A percentile compares a stretch with the other conserved stretches of the same genome.
phyloP scores from a whole-genome alignment of 2,797 vertebrate genomes.

The Tadarida brasiliensis region DNA sequence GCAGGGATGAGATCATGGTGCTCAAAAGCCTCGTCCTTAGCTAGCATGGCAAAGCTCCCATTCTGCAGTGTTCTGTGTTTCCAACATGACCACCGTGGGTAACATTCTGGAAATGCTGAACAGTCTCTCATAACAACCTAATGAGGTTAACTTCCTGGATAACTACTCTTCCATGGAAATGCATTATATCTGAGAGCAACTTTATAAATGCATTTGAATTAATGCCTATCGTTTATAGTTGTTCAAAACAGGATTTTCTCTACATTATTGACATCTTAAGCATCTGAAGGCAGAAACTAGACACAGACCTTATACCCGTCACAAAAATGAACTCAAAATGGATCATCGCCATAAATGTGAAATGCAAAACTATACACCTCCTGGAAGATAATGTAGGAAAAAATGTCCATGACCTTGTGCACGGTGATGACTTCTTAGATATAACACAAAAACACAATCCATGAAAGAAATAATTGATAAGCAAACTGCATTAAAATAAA shows the following conservation, averaged over 20 bases:
- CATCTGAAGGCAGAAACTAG: not conserved
- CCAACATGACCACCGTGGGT: not conserved
- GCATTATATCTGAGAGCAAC: not conserved
- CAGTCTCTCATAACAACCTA: not conserved
- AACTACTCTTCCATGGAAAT: not conserved
- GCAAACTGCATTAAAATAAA: not conserved
- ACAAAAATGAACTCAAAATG: not conserved
- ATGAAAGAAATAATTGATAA: not conserved
- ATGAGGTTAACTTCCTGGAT: not conserved
- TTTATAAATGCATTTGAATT: not conserved
- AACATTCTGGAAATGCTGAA: not conserved
- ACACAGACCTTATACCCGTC: not conserved
- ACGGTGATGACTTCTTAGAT: not conserved
- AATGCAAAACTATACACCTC: not conserved
- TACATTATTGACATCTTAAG: not conserved
- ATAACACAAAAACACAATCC: not conserved
- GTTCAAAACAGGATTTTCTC: not conserved
- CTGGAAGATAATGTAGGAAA: not conserved
- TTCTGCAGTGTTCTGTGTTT: not conserved
- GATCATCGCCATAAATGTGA: not conserved
- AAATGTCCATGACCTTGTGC: not conserved
- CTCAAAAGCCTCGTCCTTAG: not conserved
- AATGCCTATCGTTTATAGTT: not conserved
- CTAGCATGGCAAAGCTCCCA: not conserved
- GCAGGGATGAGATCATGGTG: not conserved